Conservation (phyloP, 2,797 vertebrate species). For the Miichthys miiuy region DNA sequence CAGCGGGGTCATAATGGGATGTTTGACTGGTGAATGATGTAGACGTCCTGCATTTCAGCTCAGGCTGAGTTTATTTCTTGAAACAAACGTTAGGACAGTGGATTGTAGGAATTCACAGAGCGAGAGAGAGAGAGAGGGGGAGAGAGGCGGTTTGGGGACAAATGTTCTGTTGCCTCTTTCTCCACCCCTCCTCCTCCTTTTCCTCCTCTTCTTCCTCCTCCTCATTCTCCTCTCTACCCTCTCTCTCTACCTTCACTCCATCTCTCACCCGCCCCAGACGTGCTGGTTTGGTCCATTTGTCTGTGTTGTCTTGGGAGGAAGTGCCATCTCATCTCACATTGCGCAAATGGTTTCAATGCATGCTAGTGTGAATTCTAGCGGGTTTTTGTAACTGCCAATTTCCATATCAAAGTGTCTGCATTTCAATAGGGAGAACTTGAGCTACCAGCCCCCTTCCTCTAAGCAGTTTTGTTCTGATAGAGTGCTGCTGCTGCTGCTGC, state of each 20-base stretch:
- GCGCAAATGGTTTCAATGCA: slow-evolving; percentile 97
- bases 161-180: slow-evolving; percentile 86
- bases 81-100: slow-evolving; percentile 54
- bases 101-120: slow-evolving; percentile 75
- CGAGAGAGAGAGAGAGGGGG: slow-evolving; percentile 6
- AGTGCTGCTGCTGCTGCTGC: slow-evolving; percentile 80
- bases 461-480: slow-evolving; percentile 89
- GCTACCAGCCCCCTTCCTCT: slow-evolving; percentile 90
- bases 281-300: slow-evolving; percentile 92
- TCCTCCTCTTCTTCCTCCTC: slow-evolving; percentile 42
- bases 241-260: slow-evolving; percentile 54
- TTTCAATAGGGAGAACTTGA: slow-evolving; percentile 95
- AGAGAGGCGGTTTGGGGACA: slow-evolving; percentile 70
- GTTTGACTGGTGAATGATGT: slow-evolving; percentile 27
- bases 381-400: slow-evolving; percentile 92
- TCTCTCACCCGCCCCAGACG: slow-evolving; percentile 70
- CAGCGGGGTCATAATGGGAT: slow-evolving; percentile 4
- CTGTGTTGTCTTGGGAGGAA: slow-evolving; percentile 90
- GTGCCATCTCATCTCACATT: slow-evolving; percentile 95
- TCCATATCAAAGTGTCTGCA: slow-evolving; percentile 98
- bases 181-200: slow-evolving; percentile 45
- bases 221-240: slow-evolving; percentile 50
- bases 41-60: slow-evolving; percentile 25
- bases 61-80: slow-evolving; percentile 1
- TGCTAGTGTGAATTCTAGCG: slow-evolving; percentile 95